Conservation (phyloP, 2,797 vertebrate genomes). For the Rhyacichthys aspro region DNA sequence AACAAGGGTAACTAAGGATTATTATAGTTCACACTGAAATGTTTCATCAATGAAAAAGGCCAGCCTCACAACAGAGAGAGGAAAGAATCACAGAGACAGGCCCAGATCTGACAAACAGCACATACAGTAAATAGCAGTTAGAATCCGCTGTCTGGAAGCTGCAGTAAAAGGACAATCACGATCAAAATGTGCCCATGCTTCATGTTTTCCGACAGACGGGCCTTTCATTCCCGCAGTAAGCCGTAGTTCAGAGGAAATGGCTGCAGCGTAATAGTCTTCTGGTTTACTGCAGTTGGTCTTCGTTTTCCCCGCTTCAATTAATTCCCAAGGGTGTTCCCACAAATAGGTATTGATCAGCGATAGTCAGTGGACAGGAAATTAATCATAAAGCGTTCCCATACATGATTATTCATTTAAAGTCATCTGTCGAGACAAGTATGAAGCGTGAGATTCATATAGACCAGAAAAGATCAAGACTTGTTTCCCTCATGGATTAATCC, state of each 20-base stretch:
- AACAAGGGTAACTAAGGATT: conserved; percentile 20
- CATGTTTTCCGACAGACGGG: conserved; percentile 43
- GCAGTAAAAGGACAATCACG: conserved; percentile 42
- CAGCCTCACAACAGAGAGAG: conserved; percentile 19
- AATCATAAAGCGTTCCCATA: conserved; percentile 6
- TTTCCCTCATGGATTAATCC: neutral
- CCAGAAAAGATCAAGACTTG: neutral
- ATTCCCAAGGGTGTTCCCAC: conserved; percentile 13
- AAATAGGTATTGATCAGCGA: conserved; percentile 43
- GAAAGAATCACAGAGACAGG: conserved; percentile 6
- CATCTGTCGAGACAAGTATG: conserved; percentile 11
- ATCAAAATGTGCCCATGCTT: conserved; percentile 53
- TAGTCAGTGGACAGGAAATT: conserved; percentile 4
- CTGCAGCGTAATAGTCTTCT: conserved; percentile 23
- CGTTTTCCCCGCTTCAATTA: conserved; percentile 12
- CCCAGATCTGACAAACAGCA: conserved; percentile 18
- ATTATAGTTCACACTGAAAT: conserved; percentile 12
- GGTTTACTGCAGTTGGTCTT: conserved; percentile 2
- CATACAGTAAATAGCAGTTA: conserved; percentile 34
- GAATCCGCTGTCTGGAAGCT: conserved; percentile 33
- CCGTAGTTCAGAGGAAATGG: conserved; percentile 39
- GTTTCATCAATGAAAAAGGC: conserved; percentile 20
- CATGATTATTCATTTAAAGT: conserved; percentile 16
- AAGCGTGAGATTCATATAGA: neutral
- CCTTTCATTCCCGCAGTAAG: conserved; percentile 49